A percentile compares a stretch with the other conserved stretches of the same genome.
phyloP scores from a whole-genome alignment of 2,888 invertebrate genomes.

The Aproaerema taeniolella region DNA sequence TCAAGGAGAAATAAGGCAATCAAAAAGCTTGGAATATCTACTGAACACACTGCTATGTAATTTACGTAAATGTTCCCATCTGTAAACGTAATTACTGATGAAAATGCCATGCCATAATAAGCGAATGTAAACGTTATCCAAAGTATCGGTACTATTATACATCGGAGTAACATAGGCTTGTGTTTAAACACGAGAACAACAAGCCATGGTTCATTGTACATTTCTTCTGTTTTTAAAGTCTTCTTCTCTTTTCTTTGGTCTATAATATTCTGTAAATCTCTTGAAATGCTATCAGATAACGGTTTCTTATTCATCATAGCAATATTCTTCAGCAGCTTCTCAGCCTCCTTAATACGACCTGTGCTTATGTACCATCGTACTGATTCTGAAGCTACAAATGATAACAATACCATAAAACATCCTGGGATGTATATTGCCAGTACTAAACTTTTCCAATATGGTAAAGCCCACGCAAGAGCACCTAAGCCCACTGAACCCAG shows the following conservation, averaged over 20 bases:
- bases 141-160: slow-evolving; percentile 66
- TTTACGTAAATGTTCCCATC: slow-evolving; percentile 80
- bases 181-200: neutral
- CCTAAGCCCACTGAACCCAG: neutral
- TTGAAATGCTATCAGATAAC: slow-evolving; percentile 50
- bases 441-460: neutral
- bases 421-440: neutral
- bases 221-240: neutral
- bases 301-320: slow-evolving; percentile 71
- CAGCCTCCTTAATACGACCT: slow-evolving; percentile 75
- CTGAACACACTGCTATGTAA: slow-evolving; percentile 76
- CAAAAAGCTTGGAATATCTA: slow-evolving; percentile 83
- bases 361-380: slow-evolving; percentile 82
- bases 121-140: slow-evolving; percentile 82
- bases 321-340: slow-evolving; percentile 69
- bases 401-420: neutral
- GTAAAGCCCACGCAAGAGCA: neutral
- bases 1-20: slow-evolving; percentile 77
- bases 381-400: slow-evolving; percentile 65
- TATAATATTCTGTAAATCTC: slow-evolving; percentile 22
- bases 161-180: slow-evolving; percentile 11
- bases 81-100: slow-evolving; percentile 74
- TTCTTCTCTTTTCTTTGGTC: neutral
- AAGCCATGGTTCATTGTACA: neutral
- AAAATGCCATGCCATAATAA: slow-evolving; percentile 81